A percentile compares a stretch with the other conserved stretches of the same genome.
Conservation (phyloP, 2,113 vertebrate species). For the Helogale parvula region DNA sequence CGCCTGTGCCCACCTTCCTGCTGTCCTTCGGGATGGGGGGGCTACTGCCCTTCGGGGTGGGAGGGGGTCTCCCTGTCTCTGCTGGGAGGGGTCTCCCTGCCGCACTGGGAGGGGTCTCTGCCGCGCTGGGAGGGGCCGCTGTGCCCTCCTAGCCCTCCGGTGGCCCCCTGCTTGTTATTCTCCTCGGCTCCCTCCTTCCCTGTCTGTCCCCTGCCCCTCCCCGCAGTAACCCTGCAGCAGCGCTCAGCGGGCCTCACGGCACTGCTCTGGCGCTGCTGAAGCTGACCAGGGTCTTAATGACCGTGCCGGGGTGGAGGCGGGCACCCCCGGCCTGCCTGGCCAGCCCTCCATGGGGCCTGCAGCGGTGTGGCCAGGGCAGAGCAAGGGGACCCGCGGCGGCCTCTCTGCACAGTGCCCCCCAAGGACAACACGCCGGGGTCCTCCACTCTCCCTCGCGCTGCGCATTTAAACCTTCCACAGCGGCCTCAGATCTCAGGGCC, state of each 20-base stretch:
- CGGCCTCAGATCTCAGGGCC: fast-evolving
- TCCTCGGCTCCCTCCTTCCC: conserved; percentile 67
- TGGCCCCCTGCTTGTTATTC: conserved; percentile 60
- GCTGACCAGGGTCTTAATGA: conserved; percentile 65
- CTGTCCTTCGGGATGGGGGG: neutral
- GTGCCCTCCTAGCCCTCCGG: conserved; percentile 13
- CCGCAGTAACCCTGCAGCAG: neutral
- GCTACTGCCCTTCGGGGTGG: neutral
- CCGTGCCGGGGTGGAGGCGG: neutral
- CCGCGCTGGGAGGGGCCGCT: neutral
- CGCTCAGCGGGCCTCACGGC: conserved; percentile 31
- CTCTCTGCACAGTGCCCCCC: neutral
- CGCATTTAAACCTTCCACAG: neutral
- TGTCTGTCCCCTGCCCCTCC: neutral
- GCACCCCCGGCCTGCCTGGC: neutral
- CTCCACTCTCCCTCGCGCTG: neutral
- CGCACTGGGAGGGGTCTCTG: too few species aligned
- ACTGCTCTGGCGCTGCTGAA: neutral
- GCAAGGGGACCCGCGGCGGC: fast-evolving
- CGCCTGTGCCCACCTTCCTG: conserved; percentile 38
- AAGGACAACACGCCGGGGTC: fast-evolving
- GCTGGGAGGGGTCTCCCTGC: too few species aligned
- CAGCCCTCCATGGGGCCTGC: neutral
- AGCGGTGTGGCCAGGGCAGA: neutral
- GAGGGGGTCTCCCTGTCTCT: neutral